Percentiles rank a stretch among this genome's conserved stretches.
These are phyloP conservation scores for Hippoglossus hippoglossus DNA, from an alignment of 2,797 vertebrate genomes.

Conservation along the genomic window DNA sequence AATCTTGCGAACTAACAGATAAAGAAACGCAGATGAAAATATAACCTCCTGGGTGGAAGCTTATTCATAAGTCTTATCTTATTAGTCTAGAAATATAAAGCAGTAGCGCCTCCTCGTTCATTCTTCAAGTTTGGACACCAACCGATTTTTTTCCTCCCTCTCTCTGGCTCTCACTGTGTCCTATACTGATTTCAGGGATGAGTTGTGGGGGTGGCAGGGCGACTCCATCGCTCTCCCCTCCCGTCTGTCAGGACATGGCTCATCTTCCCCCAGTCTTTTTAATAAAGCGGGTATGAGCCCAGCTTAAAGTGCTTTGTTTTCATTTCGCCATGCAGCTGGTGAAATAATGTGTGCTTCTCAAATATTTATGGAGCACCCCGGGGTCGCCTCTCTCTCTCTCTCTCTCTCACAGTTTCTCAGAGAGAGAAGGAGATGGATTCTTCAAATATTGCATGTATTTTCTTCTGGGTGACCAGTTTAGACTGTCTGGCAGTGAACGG, in stretches of 20 bases:
- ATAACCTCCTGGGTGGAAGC: too few relatives aligned
- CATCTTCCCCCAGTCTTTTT: slow-evolving; percentile 62
- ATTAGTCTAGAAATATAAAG: background rate
- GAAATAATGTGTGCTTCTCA: slow-evolving; percentile 63
- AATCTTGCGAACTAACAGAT: too few relatives aligned
- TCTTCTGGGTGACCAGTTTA: slow-evolving; percentile 16
- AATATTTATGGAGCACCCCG: slow-evolving; percentile 73
- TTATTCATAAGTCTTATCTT: too few relatives aligned
- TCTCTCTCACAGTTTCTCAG: slow-evolving; percentile 22
- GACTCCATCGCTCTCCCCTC: slow-evolving; percentile 36
- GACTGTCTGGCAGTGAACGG: background rate
- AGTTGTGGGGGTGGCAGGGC: slow-evolving; percentile 35
- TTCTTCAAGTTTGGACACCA: background rate
- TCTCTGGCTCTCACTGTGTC: background rate
- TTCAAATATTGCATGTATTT: slow-evolving; percentile 35
- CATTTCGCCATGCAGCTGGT: slow-evolving; percentile 58
- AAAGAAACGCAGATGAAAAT: too few relatives aligned
- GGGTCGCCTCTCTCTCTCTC: slow-evolving; percentile 33
- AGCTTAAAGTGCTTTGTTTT: slow-evolving; percentile 75
- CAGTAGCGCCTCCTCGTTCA: background rate
- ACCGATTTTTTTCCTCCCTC: background rate
- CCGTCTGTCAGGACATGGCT: slow-evolving; percentile 41
- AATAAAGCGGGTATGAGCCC: slow-evolving; percentile 66
- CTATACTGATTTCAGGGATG: slow-evolving; percentile 28
- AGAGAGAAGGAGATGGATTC: slow-evolving; percentile 34